Base-by-base conservation (phyloP, 1,140 invertebrate genomes). In the Panagrolaimus sp. region DNA sequence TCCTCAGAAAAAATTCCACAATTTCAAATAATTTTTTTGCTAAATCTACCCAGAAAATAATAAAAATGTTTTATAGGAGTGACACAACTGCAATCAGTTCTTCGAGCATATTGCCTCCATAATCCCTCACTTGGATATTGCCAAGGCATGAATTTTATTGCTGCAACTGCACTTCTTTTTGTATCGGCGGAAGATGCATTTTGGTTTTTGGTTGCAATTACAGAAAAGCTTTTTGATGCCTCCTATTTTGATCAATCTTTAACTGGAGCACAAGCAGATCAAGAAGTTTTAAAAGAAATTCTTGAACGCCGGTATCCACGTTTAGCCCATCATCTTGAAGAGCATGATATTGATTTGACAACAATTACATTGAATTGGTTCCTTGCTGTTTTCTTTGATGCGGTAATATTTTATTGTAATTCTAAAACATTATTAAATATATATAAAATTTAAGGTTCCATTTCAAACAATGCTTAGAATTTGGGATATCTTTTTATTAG, bases 401-500 rank as follows among this genome's bases (percentile, higher is more conserved):
- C 86, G 9, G 83, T 87, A 7, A 86, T 86, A 12, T 87, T 87
- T 76, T 78, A 85, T 79, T 85, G 86, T 80, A 77, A 79, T 32
- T 43, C 67, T 70, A 70, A 70, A 65, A n/a, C 14, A 10, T 38
- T 7, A 38, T n/a, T n/a, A n/a, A n/a, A n/a, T n/a, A n/a, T n/a
- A n/a, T n/a, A 38, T 38, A 4, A 4, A 2, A 38, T 4, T 38
- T 38, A 4, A 38, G 32, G 15, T 64, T 46, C 43, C 15, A 65
- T 81, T 80, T 68, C 81, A 87, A 86, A 87, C 86, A 5, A 78
- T 88, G 64, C 74, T 87, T 12, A 70, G 86, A 43, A 84, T 87
- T 8, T 87, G 93, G 93, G 94, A 97, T 84, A 94, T 92, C 78
- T 85, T 96, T 48, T 94, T 96, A 84, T 90, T 91, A 75, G 93